phyloP scores from a whole-genome alignment of 2,888 invertebrate genomes.

The Diabrotica balteata region DNA sequence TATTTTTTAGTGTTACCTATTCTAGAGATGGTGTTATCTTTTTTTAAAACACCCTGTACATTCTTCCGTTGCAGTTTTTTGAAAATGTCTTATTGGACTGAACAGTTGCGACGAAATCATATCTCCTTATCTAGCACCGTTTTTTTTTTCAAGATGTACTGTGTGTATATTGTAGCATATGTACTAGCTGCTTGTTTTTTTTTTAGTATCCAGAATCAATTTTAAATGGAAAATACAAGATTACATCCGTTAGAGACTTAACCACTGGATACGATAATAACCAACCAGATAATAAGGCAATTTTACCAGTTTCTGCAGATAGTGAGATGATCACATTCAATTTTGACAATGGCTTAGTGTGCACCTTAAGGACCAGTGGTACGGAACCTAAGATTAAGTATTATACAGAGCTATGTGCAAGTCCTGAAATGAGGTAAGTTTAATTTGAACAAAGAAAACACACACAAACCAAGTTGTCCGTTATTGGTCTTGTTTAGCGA shows the following conservation, averaged over 20 bases:
- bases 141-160: too few relatives aligned
- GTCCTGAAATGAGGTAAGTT: constrained; percentile 69
- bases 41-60: too few relatives aligned
- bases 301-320: constrained; percentile 70
- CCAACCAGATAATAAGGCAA: constrained; percentile 72
- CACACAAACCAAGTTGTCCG: too few relatives aligned
- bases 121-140: too few relatives aligned
- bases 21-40: too few relatives aligned
- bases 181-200: constrained; percentile 41
- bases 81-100: too few relatives aligned
- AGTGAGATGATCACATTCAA: constrained; percentile 95
- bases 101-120: too few relatives aligned
- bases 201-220: constrained; percentile 77
- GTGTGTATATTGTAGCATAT: too few relatives aligned
- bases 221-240: constrained; percentile 67
- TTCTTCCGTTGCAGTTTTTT: too few relatives aligned
- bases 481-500: too few relatives aligned
- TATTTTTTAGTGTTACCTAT: too few relatives aligned
- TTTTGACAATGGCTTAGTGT: constrained; percentile 84
- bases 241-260: constrained; percentile 82
- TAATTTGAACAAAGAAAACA: too few relatives aligned
- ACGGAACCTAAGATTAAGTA: constrained; percentile 99
- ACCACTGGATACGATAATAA: constrained; percentile 85
- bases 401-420: constrained; percentile 88
- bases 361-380: constrained; percentile 93